A percentile compares a stretch with the other conserved stretches of the same genome.
phyloP scores from a whole-genome alignment of 2,888 invertebrate genomes.

The Monochamus alternatus region DNA sequence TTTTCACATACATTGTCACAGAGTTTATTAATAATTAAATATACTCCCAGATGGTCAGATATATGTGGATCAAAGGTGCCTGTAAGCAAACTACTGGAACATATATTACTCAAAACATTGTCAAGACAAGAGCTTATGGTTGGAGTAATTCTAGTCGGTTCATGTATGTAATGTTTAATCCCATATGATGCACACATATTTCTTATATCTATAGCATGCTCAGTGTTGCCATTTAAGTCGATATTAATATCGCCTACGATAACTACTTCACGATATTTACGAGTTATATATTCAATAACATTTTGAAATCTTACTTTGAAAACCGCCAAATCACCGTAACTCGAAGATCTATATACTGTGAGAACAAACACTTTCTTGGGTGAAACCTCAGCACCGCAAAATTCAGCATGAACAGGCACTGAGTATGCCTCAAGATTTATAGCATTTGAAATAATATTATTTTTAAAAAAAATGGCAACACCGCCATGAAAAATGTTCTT shows the following conservation, averaged over 20 bases:
- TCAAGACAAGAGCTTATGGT: background rate
- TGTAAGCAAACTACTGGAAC: background rate
- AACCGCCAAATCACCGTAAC: background rate
- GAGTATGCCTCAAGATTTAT: background rate
- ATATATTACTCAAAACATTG: background rate
- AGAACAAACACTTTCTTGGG: background rate
- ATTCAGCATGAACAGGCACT: background rate
- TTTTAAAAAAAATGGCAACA: background rate
- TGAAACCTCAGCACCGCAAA: background rate
- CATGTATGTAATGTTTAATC: background rate
- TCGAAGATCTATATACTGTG: background rate
- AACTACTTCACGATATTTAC: background rate
- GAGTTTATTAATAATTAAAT: too few relatives aligned
- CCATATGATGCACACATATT: background rate
- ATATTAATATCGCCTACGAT: slow-evolving; percentile 1
- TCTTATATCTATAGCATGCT: background rate
- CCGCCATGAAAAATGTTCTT: background rate
- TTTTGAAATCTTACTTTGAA: background rate
- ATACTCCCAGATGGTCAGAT: too few relatives aligned
- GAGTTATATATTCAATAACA: background rate
- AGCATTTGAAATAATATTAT: background rate
- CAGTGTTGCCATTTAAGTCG: background rate
- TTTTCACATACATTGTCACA: too few relatives aligned
- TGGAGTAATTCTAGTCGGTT: background rate
- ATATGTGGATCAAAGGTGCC: too few relatives aligned